phyloP scores from a whole-genome alignment of 2,797 vertebrate genomes.

The Anguilla megastoma region DNA sequence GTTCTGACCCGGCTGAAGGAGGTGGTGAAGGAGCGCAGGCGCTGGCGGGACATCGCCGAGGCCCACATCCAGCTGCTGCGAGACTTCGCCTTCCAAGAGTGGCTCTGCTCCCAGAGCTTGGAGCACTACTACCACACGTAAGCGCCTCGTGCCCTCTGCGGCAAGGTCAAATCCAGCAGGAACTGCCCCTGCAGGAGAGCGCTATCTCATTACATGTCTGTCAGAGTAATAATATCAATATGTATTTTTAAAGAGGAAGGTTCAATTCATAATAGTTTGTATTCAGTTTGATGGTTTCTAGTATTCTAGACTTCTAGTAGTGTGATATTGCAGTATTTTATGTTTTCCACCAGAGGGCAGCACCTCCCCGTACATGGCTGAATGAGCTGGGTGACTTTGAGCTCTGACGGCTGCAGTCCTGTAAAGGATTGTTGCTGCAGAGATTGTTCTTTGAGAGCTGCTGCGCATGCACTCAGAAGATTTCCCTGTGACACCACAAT shows the following conservation, averaged over 20 bases:
- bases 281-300: neutral
- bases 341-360: conserved; percentile 64
- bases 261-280: neutral
- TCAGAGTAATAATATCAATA: neutral
- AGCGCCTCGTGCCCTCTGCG: conserved; percentile 47
- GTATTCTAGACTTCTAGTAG: too few relatives aligned
- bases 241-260: neutral
- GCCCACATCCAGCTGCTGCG: conserved; percentile 74
- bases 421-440: conserved; percentile 67
- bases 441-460: conserved; percentile 51
- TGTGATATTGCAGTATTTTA: neutral
- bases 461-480: conserved; percentile 35
- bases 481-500: conserved; percentile 61
- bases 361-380: conserved; percentile 40
- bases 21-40: conserved; percentile 72
- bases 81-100: conserved; percentile 83
- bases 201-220: neutral
- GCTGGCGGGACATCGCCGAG: conserved; percentile 73
- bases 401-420: conserved; percentile 60
- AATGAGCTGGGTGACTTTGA: conserved; percentile 59
- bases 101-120: conserved; percentile 78
- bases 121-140: conserved; percentile 80
- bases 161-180: neutral
- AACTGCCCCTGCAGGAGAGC: neutral
- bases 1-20: conserved; percentile 75